Percentiles rank a stretch among this genome's conserved stretches.
Evolutionary conservation across 2,797 vertebrate species (phyloP).

Genomic region (Oryzias dopingdopingensis): DNA sequence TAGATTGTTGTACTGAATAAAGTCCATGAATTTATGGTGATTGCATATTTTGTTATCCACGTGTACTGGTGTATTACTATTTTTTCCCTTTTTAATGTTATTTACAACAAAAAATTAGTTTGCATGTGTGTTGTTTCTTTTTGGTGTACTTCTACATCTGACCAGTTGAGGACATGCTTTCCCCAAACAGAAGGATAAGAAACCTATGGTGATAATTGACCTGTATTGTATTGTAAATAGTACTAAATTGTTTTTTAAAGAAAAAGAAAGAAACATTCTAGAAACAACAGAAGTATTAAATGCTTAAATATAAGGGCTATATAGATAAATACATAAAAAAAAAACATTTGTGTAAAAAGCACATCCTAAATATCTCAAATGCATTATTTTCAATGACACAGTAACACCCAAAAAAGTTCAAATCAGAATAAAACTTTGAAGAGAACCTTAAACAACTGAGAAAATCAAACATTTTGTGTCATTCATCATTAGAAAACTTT

Average conservation of each 20-base stretch:
- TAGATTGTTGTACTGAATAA: too few species aligned
- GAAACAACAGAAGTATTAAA: not conserved
- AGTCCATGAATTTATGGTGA: too few species aligned
- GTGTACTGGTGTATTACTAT: too few species aligned
- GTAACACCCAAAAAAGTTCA: too few species aligned
- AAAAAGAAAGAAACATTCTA: not conserved
- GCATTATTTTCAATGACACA: too few species aligned
- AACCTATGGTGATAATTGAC: not conserved
- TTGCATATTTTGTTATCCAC: too few species aligned
- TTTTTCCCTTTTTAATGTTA: slow-evolving; percentile 1
- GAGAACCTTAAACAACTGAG: too few species aligned
- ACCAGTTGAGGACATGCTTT: slow-evolving; percentile 78
- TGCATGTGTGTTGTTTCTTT: slow-evolving; percentile 14
- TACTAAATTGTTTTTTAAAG: not conserved
- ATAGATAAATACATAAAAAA: not conserved
- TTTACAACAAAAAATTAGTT: slow-evolving; percentile 1
- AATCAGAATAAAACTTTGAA: too few species aligned
- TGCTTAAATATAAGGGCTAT: not conserved
- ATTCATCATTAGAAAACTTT: not conserved
- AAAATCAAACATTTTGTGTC: too few species aligned
- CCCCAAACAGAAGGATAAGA: slow-evolving; percentile 56
- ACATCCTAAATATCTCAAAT: too few species aligned
- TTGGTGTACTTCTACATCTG: slow-evolving; percentile 63
- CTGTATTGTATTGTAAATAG: not conserved
- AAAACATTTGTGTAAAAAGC: not conserved